Conservation (phyloP, 2,797 vertebrate genomes). For the Lagodon rhomboides region DNA sequence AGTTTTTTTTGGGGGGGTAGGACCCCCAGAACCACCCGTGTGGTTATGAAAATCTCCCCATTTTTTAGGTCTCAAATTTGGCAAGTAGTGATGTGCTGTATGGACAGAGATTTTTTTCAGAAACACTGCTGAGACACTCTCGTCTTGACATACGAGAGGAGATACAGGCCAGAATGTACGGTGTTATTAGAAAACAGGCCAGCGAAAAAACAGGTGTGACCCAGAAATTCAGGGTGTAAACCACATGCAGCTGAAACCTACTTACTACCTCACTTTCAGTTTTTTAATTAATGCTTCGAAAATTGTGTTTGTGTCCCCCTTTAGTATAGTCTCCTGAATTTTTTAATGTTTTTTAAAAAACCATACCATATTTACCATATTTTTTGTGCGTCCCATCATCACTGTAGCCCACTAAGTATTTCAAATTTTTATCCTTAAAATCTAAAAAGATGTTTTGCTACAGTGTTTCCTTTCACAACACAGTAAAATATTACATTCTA, state of each 20-base stretch:
- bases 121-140: too few relatives aligned
- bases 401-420: neutral
- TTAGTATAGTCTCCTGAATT: neutral
- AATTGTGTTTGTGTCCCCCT: neutral
- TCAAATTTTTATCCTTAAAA: neutral
- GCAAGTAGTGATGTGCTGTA: too few relatives aligned
- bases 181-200: constrained; percentile 10
- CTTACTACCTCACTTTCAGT: fast-evolving
- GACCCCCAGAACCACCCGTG: too few relatives aligned
- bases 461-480: neutral
- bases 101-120: too few relatives aligned
- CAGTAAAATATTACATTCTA: neutral
- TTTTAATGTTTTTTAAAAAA: too few relatives aligned
- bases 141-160: too few relatives aligned
- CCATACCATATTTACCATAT: too few relatives aligned
- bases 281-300: neutral
- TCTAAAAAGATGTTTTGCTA: neutral
- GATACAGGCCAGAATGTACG: neutral
- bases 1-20: too few relatives aligned
- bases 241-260: neutral
- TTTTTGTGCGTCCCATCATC: neutral
- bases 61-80: too few relatives aligned
- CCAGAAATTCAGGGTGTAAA: neutral
- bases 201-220: neutral
- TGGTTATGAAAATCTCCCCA: too few relatives aligned